These are phyloP conservation scores for Seladonia tumulorum DNA, from an alignment of 2,888 invertebrate species.

Conservation along the genomic window DNA sequence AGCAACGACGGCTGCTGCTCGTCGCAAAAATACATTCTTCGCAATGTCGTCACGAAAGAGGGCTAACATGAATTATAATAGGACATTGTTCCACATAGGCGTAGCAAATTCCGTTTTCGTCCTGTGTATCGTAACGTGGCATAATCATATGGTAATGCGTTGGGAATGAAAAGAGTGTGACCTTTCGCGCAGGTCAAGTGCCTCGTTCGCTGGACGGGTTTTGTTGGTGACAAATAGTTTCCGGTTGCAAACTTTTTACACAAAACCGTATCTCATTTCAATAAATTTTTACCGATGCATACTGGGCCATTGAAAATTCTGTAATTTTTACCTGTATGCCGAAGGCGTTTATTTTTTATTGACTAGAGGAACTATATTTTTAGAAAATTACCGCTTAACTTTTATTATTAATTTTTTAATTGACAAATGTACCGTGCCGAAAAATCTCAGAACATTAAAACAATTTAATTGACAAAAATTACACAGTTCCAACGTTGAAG, in stretches of 20 bases:
- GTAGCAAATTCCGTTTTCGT: conserved; percentile 16
- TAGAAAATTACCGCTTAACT: no score
- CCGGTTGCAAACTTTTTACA: background rate
- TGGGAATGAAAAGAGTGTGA: background rate
- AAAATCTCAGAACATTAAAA: no score
- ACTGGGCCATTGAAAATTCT: no score
- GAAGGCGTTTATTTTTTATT: no score
- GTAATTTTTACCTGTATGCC: no score
- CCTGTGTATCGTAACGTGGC: no score
- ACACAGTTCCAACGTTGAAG: no score
- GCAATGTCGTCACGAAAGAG: background rate
- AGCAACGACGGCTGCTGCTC: conserved; percentile 15
- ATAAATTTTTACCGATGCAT: background rate
- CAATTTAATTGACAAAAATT: no score
- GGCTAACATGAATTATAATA: conserved; percentile 16
- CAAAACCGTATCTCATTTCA: background rate
- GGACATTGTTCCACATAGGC: conserved; percentile 22
- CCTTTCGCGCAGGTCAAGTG: background rate
- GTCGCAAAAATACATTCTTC: conserved; percentile 20
- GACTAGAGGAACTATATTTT: no score
- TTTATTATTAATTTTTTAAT: no score
- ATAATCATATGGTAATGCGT: background rate
- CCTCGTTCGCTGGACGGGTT: background rate
- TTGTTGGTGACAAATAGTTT: background rate
- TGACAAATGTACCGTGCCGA: no score